phyloP scores from a whole-genome alignment of 2,888 invertebrate species.

The Endomychus coccineus region DNA sequence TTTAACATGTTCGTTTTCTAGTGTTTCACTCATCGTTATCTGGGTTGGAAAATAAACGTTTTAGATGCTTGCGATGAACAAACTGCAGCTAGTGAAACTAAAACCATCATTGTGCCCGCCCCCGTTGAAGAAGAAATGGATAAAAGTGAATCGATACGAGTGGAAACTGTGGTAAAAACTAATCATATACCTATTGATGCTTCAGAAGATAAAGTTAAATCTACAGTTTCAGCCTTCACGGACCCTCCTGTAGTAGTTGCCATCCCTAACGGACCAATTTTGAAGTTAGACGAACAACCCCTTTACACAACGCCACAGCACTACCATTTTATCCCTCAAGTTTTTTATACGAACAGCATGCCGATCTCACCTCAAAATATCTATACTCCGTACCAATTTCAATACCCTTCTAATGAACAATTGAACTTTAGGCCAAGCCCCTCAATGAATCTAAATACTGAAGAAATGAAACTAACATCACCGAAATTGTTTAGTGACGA shows the following conservation, averaged over 20 bases:
- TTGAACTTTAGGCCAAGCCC: no score
- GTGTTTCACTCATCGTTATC: conserved; percentile 88
- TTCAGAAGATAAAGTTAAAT: conserved; percentile 30
- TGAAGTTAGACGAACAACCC: no score
- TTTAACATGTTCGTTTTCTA: no score
- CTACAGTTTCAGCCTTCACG: conserved; percentile 28
- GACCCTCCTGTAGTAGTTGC: conserved; percentile 10
- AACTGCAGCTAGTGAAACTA: conserved; percentile 49
- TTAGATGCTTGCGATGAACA: conserved; percentile 67
- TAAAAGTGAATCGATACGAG: conserved; percentile 56
- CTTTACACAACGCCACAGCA: conserved; percentile 9
- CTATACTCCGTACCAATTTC: background rate
- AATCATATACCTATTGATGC: conserved; percentile 31
- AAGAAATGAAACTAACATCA: no score
- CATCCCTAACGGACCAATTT: conserved; percentile 9
- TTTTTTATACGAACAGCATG: conserved; percentile 7
- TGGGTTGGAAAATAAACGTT: conserved; percentile 94
- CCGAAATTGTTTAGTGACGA: no score
- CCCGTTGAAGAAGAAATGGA: conserved; percentile 45
- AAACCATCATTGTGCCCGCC: conserved; percentile 41
- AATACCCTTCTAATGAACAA: background rate
- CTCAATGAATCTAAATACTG: background rate
- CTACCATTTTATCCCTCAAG: conserved; percentile 4
- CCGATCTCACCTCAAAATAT: no score
- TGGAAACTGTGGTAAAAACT: conserved; percentile 52